These are phyloP conservation scores for Proteles cristata DNA, from an alignment of 2,113 vertebrate species.

Conservation along the genomic window DNA sequence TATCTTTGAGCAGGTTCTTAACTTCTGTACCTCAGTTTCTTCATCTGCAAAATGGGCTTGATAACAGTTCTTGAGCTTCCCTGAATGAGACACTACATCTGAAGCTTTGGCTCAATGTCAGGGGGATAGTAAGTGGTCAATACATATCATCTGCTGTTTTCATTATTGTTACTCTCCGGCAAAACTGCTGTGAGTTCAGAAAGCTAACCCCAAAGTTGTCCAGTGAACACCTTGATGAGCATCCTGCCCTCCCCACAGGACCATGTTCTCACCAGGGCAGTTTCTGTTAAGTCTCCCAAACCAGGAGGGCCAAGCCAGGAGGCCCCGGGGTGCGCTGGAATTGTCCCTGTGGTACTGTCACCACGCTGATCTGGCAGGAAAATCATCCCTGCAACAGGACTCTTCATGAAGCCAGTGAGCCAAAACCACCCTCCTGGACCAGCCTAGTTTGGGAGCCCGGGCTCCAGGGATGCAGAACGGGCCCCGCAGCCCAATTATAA, in stretches of 20 bases:
- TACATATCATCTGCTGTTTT: background rate
- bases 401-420: slow-evolving; percentile 51
- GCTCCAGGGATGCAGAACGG: slow-evolving; percentile 33
- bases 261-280: background rate
- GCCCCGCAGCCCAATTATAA: slow-evolving; percentile 66
- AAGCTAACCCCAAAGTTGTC: background rate
- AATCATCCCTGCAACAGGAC: background rate
- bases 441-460: background rate
- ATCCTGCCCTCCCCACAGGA: background rate
- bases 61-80: background rate
- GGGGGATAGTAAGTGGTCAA: background rate
- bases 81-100: background rate
- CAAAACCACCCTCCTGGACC: slow-evolving; percentile 4
- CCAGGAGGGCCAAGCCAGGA: background rate
- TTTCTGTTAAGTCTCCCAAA: background rate
- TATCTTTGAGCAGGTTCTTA: background rate
- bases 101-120: background rate
- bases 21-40: background rate
- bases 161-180: background rate
- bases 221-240: background rate
- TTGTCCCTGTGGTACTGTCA: fast-evolving
- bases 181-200: background rate
- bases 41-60: background rate
- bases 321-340: background rate
- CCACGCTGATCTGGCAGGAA: background rate